Conservation (phyloP, 2,888 invertebrate species). For the Lasioglossum lativentre region DNA sequence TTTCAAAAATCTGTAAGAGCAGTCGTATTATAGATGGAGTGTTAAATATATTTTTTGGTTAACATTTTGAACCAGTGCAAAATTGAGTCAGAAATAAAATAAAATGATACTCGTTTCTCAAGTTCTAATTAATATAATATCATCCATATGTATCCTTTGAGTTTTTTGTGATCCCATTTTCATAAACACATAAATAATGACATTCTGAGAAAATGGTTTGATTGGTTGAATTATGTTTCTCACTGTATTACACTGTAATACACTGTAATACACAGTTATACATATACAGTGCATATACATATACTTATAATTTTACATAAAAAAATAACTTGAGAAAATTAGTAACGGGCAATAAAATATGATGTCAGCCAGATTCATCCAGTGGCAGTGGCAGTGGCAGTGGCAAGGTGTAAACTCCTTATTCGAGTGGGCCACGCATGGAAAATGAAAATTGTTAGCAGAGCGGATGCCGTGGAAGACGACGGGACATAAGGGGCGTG, state of each 20-base stretch:
- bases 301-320: neutral
- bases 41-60: too few relatives aligned
- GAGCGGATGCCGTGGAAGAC: conserved; percentile 48
- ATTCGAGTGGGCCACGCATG: conserved; percentile 58
- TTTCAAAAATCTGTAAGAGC: too few relatives aligned
- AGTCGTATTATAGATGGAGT: too few relatives aligned
- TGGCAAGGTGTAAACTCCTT: conserved; percentile 69
- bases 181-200: neutral
- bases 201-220: neutral
- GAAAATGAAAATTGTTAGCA: conserved; percentile 66
- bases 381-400: conserved; percentile 3
- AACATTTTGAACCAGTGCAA: too few relatives aligned
- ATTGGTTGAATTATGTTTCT: neutral
- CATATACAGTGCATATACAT: too few relatives aligned
- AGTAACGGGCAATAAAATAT: conserved; percentile 72
- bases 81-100: too few relatives aligned
- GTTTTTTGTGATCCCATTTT: too few relatives aligned
- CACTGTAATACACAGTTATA: too few relatives aligned
- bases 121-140: too few relatives aligned
- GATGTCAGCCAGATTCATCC: conserved; percentile 64
- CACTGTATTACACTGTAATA: neutral
- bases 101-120: too few relatives aligned
- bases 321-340: conserved; percentile 10
- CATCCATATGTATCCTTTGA: too few relatives aligned
- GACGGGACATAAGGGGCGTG: conserved; percentile 61